These are phyloP conservation scores for Cantharis nigra DNA, from an alignment of 2,888 invertebrate genomes.

Conservation along the genomic window DNA sequence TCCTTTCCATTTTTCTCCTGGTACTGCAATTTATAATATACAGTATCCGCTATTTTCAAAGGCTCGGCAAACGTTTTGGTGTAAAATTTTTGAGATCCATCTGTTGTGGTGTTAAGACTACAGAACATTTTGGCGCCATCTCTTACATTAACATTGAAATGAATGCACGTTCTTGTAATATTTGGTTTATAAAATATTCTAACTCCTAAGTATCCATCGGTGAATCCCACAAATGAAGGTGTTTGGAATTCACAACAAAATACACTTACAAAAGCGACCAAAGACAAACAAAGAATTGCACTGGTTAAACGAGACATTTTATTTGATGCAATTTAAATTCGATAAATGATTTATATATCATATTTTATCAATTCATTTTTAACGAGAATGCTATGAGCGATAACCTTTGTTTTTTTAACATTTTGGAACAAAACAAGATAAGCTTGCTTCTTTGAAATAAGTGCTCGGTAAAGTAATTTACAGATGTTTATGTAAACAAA, in stretches of 20 bases:
- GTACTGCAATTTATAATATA: no score
- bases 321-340: no score
- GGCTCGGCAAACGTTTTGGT: no score
- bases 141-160: not conserved
- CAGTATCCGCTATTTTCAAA: no score
- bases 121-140: not conserved
- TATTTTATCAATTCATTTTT: not conserved
- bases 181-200: not conserved
- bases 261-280: not conserved
- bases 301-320: not conserved
- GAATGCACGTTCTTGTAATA: not conserved
- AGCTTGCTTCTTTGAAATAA: no score
- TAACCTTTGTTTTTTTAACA: no score
- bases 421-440: no score
- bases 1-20: no score
- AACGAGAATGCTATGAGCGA: no score
- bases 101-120: not conserved
- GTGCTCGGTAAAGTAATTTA: no score
- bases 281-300: not conserved
- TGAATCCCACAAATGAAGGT: not conserved
- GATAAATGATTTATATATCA: not conserved
- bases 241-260: not conserved
- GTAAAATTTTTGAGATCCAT: no score
- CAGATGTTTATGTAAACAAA: no score
- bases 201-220: not conserved